These are phyloP conservation scores for Eudasyphora cyanicolor DNA, from an alignment of 2,888 invertebrate genomes.

Conservation along the genomic window DNA sequence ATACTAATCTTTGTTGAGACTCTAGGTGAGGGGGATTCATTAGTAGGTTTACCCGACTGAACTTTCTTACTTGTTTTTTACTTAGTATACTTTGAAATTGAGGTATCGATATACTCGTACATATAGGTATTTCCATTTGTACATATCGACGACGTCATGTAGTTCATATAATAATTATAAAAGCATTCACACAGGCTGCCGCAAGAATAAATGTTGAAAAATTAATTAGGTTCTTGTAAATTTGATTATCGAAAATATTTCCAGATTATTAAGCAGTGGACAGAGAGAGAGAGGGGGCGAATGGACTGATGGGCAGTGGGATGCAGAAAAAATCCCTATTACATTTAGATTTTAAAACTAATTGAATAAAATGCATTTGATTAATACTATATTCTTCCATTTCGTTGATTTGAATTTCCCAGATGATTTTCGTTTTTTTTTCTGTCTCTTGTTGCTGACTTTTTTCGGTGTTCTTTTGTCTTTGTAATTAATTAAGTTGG, in stretches of 20 bases:
- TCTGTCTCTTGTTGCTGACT: not conserved
- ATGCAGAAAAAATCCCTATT: not conserved
- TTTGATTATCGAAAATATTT: not conserved
- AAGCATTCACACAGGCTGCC: too few relatives aligned
- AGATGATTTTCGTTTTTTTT: not conserved
- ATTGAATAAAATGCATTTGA: conserved; percentile 24
- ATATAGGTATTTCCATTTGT: too few relatives aligned
- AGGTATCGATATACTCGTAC: too few relatives aligned
- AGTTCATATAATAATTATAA: too few relatives aligned
- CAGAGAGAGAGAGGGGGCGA: too few relatives aligned
- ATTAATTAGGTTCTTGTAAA: conserved; percentile 7
- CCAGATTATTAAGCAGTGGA: not conserved
- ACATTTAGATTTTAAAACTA: conserved; percentile 9
- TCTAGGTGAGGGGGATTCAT: too few relatives aligned
- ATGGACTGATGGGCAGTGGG: not conserved
- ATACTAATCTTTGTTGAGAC: too few relatives aligned
- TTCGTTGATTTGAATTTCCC: not conserved
- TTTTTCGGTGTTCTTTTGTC: not conserved
- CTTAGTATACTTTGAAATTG: too few relatives aligned
- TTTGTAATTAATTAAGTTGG: conserved; percentile 26
- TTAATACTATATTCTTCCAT: not conserved
- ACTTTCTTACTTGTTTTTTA: too few relatives aligned
- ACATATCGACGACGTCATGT: too few relatives aligned
- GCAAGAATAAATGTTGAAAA: conserved; percentile 2
- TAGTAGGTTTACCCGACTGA: too few relatives aligned